Base-by-base conservation (phyloP, 2,113 vertebrate species). In the Hypomesus transpacificus region DNA sequence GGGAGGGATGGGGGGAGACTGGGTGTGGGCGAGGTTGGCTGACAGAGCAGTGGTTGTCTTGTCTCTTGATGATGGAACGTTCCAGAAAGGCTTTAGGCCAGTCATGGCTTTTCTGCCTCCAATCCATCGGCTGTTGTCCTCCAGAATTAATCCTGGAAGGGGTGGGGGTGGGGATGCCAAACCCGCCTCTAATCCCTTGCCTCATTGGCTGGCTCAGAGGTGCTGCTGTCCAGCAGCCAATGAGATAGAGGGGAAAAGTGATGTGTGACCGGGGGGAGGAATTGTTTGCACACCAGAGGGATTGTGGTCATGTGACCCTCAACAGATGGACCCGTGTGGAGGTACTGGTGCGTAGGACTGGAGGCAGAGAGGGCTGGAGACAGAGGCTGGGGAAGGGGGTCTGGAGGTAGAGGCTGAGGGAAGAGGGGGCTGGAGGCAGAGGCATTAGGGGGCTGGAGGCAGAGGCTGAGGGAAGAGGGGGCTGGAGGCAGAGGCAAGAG, bases 71-170 rank as follows among this genome's bases (percentile, higher is more conserved):
- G 68, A 63, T 57, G 51, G 80, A 88, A 80, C 74, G 63, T 76
- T 82, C 82, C 66, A 80, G 81, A 78, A 74, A 51, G 75, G 84
- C 81, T 78, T 84, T 75, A 77, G 70, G 58, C 67, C 26, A 20
- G 60, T 31, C 62, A 17, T 69, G 39, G 56, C 63, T 24, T 65
- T 74, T 60, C 65, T 61, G 59, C 59, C 59, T 70, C 75, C 84
- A 89, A 87, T 89, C 86, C 87, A 26, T 80, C 76, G 75, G 68
- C 72, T 84, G 78, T 80, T 79, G 75, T 78, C 77, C 73, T 73
- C 62, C 66, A 59, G 69, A 77, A 83, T 82, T 89, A 89, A 89
- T 90, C 87, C 86, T 18, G 21, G 68, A 54, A 22, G 70, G 79
- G 68, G 14, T 16, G 17, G 39, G n/a, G 59, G 56, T 4, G 62